These are phyloP conservation scores for Porites cylindrica DNA, from an alignment of 92 coral and sea anemone species.

Conservation along the genomic window DNA sequence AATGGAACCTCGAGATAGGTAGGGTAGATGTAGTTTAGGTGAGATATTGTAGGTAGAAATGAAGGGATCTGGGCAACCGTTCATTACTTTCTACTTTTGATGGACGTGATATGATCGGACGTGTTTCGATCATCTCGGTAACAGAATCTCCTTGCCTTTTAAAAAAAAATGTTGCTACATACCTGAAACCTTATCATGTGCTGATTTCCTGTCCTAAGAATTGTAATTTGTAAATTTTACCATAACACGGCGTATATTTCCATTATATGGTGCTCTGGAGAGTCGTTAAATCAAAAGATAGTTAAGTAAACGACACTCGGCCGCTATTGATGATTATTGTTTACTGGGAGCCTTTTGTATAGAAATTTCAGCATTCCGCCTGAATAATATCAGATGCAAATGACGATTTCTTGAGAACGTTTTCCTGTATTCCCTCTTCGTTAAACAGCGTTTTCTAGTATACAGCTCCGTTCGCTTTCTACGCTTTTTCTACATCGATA, in stretches of 20 bases:
- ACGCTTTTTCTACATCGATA: no score
- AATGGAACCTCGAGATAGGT: slow-evolving; percentile 86
- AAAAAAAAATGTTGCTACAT: neutral
- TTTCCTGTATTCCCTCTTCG: neutral
- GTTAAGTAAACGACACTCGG: neutral
- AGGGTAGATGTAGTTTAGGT: slow-evolving; percentile 22
- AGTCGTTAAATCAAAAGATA: neutral
- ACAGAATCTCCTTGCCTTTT: neutral
- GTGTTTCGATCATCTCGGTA: neutral
- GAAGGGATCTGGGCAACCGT: neutral
- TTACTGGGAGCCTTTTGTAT: neutral
- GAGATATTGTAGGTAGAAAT: neutral
- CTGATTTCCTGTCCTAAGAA: neutral
- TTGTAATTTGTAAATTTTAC: neutral
- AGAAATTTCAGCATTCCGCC: neutral
- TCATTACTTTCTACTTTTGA: no score
- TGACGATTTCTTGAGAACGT: neutral
- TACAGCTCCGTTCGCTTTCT: neutral
- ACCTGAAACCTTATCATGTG: neutral
- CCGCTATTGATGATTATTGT: neutral
- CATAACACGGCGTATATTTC: neutral
- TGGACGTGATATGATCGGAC: no score
- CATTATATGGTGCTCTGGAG: no score
- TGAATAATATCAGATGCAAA: neutral
- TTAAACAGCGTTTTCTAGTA: neutral